Evolutionary conservation across 2,888 invertebrate species (phyloP), one percentile per base, ranked within the genome.

Genomic region (Nipponacmea schrenckii): DNA sequence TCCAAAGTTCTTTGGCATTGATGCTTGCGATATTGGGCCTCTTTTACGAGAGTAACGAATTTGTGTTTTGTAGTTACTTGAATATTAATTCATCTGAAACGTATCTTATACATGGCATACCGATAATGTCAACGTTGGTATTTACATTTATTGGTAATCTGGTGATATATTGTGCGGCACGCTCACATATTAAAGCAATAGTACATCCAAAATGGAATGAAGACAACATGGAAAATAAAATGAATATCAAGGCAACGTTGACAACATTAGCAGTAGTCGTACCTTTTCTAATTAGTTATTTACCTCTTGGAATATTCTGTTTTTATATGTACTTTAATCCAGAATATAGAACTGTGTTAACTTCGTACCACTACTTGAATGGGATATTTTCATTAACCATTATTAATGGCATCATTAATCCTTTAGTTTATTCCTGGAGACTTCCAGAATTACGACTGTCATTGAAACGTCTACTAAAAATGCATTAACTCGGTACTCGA

Each of bases 341-440:
- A 15, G 10, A 24, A 12, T 68, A 50, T 5, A 62, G 65, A 26
- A 31, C 64, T 24, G 39, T 65, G 46, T 1, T 67, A 10, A 62
- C 65, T 20, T 68, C 70, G 39, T 15, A 67, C 27, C 62, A 64
- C 39, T 44, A 62, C 27, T 48, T 74, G 50, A 67, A 68, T 14
- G 67, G 68, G 27, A 67, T 68, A 7, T 44, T 71, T 2, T 68
- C 67, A 27, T 27, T 74, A 27, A 67, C 67, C 45, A 68, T 74
- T 62, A 50, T 50, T 62, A 70, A 74, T 66, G 63, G 65, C 17
- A n/a, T 67, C 10, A 46, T 71, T 7, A 74, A 74, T 64, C 74
- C 74, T n/a, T 20, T 71, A 44, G 56, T 74, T 65, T 74, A 74
- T 48, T 71, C 68, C 27, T 71, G 68, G 66, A 44, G 71, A 24